Percentiles rank a stretch among this genome's conserved stretches.
These are phyloP conservation scores for Mormyrus lacerda DNA, from an alignment of 2,113 vertebrate species.

Conservation along the genomic window DNA sequence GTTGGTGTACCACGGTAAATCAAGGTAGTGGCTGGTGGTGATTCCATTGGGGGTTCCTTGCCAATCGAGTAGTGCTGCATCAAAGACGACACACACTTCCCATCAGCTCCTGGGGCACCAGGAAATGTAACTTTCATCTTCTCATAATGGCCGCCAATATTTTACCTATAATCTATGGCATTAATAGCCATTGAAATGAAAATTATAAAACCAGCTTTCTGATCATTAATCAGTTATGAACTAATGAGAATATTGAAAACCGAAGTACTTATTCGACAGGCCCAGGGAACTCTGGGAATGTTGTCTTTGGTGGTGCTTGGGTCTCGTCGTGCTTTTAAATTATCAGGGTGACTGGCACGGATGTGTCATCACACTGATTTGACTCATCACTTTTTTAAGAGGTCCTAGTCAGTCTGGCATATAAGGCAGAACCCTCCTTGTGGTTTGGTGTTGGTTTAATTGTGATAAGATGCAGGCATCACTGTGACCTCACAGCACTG, in stretches of 20 bases:
- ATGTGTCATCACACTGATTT: neutral
- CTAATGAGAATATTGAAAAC: neutral
- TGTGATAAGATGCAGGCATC: neutral
- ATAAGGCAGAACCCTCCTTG: neutral
- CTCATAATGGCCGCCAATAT: neutral
- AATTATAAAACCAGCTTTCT: neutral
- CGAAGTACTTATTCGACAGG: neutral
- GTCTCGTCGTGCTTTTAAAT: neutral
- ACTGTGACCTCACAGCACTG: neutral
- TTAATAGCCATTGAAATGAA: neutral
- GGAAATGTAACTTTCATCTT: slow-evolving; percentile 7
- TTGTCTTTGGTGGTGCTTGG: neutral
- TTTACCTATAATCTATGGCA: neutral
- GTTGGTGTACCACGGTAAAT: neutral
- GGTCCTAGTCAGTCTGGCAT: neutral
- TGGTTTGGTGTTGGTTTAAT: neutral
- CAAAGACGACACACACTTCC: neutral
- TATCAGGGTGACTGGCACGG: neutral
- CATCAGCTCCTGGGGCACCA: slow-evolving; percentile 3
- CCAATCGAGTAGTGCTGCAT: slow-evolving; percentile 19
- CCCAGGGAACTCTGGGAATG: neutral
- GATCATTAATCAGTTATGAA: neutral
- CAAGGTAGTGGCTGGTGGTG: neutral
- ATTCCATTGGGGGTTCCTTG: slow-evolving; percentile 27
- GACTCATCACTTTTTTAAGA: neutral